Percentiles rank a stretch among this genome's conserved stretches.
Conservation (phyloP, 2,888 invertebrate genomes). For the Maniola hyperantus region DNA sequence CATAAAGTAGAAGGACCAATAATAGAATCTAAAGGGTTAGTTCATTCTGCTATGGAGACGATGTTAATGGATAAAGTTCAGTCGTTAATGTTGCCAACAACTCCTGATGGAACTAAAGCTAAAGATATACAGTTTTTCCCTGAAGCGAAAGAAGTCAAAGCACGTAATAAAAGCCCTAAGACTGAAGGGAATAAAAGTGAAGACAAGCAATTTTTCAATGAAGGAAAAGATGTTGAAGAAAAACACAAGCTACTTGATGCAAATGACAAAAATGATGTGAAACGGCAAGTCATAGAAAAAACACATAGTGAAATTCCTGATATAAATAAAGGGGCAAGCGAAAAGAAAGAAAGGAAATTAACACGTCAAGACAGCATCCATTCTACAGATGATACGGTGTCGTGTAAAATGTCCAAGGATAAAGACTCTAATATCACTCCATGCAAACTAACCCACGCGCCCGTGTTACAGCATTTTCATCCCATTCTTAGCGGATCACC, state of each 20-base stretch:
- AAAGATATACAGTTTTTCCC: constrained; percentile 63
- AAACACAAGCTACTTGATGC: constrained; percentile 49
- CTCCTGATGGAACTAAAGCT: constrained; percentile 56
- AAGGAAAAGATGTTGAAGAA: background rate
- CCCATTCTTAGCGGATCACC: constrained; percentile 63
- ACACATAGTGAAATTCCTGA: constrained; percentile 30
- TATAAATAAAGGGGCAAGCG: constrained; percentile 26
- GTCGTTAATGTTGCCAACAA: constrained; percentile 65
- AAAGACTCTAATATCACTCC: constrained; percentile 52
- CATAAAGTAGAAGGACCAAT: constrained; percentile 30
- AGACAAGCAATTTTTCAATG: background rate
- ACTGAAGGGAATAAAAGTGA: constrained; percentile 47
- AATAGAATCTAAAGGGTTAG: constrained; percentile 64
- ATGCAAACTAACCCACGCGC: constrained; percentile 55
- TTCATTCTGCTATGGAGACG: constrained; percentile 82
- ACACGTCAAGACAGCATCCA: constrained; percentile 67
- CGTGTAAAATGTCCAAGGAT: constrained; percentile 68
- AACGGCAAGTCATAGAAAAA: constrained; percentile 47
- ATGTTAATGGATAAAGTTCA: constrained; percentile 82
- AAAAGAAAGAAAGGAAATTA: constrained; percentile 54
- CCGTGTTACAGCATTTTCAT: constrained; percentile 67
- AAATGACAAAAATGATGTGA: constrained; percentile 48
- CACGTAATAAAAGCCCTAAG: constrained; percentile 33
- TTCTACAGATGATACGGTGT: constrained; percentile 51
- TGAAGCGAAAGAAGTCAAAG: constrained; percentile 22